These are phyloP conservation scores for Caenorhabditis panamensis DNA, from an alignment of 2,888 invertebrate species.

Conservation along the genomic window DNA sequence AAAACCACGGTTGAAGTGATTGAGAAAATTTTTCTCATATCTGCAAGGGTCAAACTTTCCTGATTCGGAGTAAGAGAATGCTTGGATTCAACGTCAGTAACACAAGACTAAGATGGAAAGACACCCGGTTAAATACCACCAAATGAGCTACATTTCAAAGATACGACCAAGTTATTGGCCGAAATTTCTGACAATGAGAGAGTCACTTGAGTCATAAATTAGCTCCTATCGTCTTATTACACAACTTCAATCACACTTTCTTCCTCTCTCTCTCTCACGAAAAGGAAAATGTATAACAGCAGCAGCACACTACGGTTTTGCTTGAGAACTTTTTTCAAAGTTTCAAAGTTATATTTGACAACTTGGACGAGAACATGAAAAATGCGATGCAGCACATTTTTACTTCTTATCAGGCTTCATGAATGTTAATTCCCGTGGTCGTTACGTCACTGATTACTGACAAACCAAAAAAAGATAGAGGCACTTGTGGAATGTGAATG, in stretches of 20 bases:
- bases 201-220: not conserved
- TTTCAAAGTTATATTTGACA: not conserved
- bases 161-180: not conserved
- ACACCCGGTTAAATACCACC: not conserved
- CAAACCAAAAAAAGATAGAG: not conserved
- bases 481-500: not conserved
- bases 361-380: not conserved
- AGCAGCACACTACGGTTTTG: too few relatives aligned
- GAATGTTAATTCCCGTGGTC: not conserved
- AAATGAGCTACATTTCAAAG: not conserved
- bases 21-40: not conserved
- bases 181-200: not conserved
- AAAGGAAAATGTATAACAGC: not conserved
- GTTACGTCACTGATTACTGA: slow-evolving; percentile 1
- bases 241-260: not conserved
- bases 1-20: not conserved
- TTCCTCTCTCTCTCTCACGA: not conserved
- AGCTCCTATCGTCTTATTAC: not conserved
- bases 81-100: too few relatives aligned
- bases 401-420: slow-evolving; percentile 4
- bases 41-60: not conserved
- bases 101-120: too few relatives aligned
- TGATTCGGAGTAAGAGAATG: too few relatives aligned
- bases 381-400: not conserved
- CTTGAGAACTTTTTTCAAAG: not conserved